phyloP scores from a whole-genome alignment of 2,113 vertebrate genomes.

The Scophthalmus maximus region DNA sequence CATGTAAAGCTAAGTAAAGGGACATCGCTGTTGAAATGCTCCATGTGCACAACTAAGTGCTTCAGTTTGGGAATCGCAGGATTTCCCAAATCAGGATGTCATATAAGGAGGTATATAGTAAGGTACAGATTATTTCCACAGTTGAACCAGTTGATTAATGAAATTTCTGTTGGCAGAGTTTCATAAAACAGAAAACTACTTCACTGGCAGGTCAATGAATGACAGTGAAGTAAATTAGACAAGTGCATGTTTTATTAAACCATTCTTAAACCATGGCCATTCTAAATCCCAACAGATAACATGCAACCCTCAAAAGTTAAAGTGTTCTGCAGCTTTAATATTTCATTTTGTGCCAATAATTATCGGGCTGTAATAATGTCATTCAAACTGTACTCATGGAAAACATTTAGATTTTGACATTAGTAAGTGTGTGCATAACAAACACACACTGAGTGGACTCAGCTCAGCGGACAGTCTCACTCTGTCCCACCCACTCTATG shows the following conservation, averaged over 20 bases:
- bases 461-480: conserved; percentile 37
- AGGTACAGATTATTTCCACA: too few species aligned
- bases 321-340: neutral
- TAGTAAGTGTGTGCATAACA: neutral
- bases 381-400: neutral
- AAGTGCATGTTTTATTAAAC: too few species aligned
- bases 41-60: neutral
- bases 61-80: too few species aligned
- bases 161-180: too few species aligned
- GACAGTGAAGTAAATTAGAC: too few species aligned
- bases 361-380: neutral
- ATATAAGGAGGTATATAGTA: too few species aligned
- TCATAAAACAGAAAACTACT: too few species aligned
- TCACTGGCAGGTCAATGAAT: too few species aligned
- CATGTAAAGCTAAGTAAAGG: neutral
- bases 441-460: neutral
- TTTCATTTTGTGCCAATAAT: neutral
- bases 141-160: too few species aligned
- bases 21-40: neutral
- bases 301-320: neutral
- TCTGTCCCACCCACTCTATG: conserved; percentile 32
- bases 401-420: too few species aligned
- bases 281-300: neutral
- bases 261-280: too few species aligned
- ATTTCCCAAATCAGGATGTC: too few species aligned